These are phyloP conservation scores for Lutjanus campechanus DNA, from an alignment of 2,797 vertebrate species.

Conservation along the genomic window DNA sequence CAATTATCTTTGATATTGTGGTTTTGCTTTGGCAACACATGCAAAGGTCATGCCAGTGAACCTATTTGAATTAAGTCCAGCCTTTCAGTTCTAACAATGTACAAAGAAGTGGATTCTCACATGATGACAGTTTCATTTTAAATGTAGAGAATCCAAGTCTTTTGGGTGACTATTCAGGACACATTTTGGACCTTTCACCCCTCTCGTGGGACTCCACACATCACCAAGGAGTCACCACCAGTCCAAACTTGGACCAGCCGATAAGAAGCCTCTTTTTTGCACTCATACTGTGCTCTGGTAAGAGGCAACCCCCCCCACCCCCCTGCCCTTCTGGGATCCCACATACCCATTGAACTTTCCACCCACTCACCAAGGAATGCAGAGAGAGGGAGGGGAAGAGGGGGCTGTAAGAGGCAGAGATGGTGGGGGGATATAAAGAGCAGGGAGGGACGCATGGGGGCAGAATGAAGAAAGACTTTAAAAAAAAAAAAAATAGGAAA, in stretches of 20 bases:
- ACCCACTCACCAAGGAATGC: conserved; percentile 88
- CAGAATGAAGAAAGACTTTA: conserved; percentile 10
- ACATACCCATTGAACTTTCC: conserved; percentile 87
- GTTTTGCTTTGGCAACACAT: too few species aligned
- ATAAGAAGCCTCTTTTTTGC: conserved; percentile 55
- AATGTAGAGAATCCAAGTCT: not conserved
- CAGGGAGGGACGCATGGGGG: conserved; percentile 23
- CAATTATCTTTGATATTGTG: too few species aligned
- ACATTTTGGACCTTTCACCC: conserved; percentile 47
- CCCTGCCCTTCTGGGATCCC: conserved; percentile 81
- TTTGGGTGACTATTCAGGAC: conserved; percentile 28
- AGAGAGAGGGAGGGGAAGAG: conserved; percentile 68
- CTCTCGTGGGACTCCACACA: not conserved
- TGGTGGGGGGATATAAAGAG: conserved; percentile 40
- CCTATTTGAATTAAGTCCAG: not conserved
- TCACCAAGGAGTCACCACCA: conserved; percentile 9
- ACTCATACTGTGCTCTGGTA: conserved; percentile 58
- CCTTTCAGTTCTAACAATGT: conserved; percentile 23
- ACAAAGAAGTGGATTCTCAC: conserved; percentile 22
- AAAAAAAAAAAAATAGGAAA: conserved; percentile 32
- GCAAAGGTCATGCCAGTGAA: too few species aligned
- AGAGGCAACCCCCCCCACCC: conserved; percentile 67
- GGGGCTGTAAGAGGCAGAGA: conserved; percentile 62
- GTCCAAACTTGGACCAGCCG: conserved; percentile 30
- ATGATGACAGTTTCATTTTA: not conserved